Percentiles rank a stretch among this genome's conserved stretches.
Evolutionary conservation across 2,797 vertebrate genomes (phyloP).

Genomic region (Syngnathus acus): DNA sequence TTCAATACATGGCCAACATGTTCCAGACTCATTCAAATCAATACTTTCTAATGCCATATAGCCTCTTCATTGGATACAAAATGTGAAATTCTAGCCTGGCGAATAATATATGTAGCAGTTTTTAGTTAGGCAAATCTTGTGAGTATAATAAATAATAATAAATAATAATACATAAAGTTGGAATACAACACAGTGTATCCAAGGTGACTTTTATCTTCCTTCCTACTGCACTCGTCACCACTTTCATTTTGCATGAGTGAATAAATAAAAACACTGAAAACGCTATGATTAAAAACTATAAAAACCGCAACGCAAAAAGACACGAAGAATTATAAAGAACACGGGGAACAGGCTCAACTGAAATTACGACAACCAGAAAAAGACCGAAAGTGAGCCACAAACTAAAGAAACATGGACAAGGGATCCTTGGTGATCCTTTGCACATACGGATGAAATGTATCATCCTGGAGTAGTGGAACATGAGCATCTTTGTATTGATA

Average conservation of each 20-base stretch:
- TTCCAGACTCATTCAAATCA: not conserved
- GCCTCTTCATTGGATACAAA: not conserved
- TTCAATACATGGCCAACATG: not conserved
- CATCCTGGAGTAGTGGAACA: slow-evolving; percentile 46
- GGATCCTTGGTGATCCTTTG: too few relatives aligned
- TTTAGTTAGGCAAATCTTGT: not conserved
- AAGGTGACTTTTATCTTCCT: not conserved
- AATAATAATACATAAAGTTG: not conserved
- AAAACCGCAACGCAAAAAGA: too few relatives aligned
- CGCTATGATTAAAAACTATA: too few relatives aligned
- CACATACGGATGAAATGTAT: slow-evolving; percentile 32
- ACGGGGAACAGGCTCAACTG: too few relatives aligned
- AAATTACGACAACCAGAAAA: too few relatives aligned
- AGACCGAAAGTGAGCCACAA: too few relatives aligned
- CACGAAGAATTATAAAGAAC: too few relatives aligned
- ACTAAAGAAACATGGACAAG: too few relatives aligned
- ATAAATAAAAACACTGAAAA: too few relatives aligned
- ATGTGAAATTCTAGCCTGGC: not conserved
- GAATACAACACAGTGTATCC: not conserved
- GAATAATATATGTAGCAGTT: not conserved
- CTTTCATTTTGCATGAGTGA: not conserved
- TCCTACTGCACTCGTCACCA: too few relatives aligned
- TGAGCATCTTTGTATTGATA: slow-evolving; percentile 64
- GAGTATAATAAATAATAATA: not conserved
- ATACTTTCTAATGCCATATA: not conserved